Base-by-base conservation (phyloP, 2,888 invertebrate genomes). In the Stenolophus ochropezus region DNA sequence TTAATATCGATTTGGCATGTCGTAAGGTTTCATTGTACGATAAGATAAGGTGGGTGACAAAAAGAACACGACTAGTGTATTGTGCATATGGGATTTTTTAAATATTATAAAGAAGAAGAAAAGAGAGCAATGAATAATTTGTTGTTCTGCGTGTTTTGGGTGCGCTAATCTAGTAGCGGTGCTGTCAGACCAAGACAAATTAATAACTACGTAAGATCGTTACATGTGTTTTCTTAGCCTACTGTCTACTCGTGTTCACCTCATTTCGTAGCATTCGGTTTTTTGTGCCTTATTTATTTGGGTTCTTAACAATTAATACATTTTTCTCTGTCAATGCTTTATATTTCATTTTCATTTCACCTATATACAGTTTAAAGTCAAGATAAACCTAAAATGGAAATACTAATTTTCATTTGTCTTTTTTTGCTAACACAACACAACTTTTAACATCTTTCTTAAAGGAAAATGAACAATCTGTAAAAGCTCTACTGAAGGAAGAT, bases 101-200 rank as follows among this genome's bases (percentile, higher is more conserved):
- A n/a, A n/a, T n/a, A n/a, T n/a, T n/a, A n/a, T n/a, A n/a, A n/a
- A n/a, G n/a, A n/a, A n/a, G n/a, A n/a, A n/a, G n/a, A n/a, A n/a
- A 58, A 14, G 1, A 58, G 21, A 21, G 21, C 58, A 4, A 25
- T n/a, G 14, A 58, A 58, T 21, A 23, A 58, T 61, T 61, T 25
- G 61, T 23, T 23, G n/a, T 25, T 27, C n/a, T 56, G 6, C 2
- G 21, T 20, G 11, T 56, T 56, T 56, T 61, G 58, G 61, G 61
- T 25, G 61, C 25, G 25, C 23, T 61, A 25, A 25, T 61, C 61
- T 61, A 6, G 61, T 61, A 61, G 61, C 14, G 61, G 27, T 25
- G 25, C 61, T 25, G 61, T 61, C 61, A 61, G 61, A 61, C 23
- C 61, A n/a, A 61, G 58, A 58, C 58, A 25, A 58, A 58, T 58